Evolutionary conservation across 2,797 vertebrate species (phyloP), one percentile per base, ranked within the genome.

Genomic region (Trachops cirrhosus): DNA sequence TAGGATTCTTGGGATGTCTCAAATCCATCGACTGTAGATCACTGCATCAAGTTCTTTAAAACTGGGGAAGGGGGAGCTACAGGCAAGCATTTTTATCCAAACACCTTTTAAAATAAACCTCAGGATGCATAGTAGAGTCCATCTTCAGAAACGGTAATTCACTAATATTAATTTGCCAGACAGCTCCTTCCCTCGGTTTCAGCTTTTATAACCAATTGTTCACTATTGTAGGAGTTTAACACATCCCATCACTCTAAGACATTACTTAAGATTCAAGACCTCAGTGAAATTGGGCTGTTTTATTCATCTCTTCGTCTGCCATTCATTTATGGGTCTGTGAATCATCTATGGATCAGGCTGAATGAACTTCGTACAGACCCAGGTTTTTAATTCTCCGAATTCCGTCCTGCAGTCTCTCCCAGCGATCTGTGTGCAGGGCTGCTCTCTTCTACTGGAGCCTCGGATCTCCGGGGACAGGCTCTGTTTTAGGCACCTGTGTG

Each of bases 71-170:
- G 0, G 2, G 5, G 12, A 80, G 18, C 2, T 54, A 37, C 1
- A 75, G 3, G 57, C 22, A 46, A 67, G 74, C 62, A 41, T 18
- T 86, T 82, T 48, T n/a, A 44, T n/a, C 0, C n/a, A 87, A 48
- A 41, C 1, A 77, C 21, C 85, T 85, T 59, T 32, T 54, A 82
- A 88, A 77, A 86, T 37, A 84, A 83, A 77, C 37, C 9, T 68
- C 19, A 68, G 48, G 34, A 71, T 39, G 29, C 64, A 71, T 2
- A 46, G 54, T 9, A 52, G 2, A 67, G 12, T 59, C 21, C 15
- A 41, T 41, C n/a, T 92, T 92, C 48, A 74, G 19, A 89, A 96
- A 78, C 5, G 4, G 18, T 9, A 91, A 77, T 64, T 52, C 39
- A 59, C 3, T 85, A 75, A 82, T 74, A 46, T 59, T 16, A 64